Percentiles rank a stretch among this genome's conserved stretches.
Evolutionary conservation across 2,888 invertebrate species (phyloP).

Genomic region (Apomyelois bistriatella): DNA sequence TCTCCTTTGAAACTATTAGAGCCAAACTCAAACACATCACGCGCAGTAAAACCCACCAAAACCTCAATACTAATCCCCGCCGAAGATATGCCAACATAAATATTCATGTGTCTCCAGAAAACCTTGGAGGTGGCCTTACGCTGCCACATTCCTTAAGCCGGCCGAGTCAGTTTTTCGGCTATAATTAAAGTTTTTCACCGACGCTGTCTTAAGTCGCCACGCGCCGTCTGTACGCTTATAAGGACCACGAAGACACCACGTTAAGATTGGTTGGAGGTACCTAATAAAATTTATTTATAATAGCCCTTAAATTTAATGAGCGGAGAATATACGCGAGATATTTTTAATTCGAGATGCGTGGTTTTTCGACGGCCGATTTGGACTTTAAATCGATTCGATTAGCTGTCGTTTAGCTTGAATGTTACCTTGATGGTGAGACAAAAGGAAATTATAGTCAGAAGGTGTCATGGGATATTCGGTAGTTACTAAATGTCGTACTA

Average conservation of each 20-base stretch:
- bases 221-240: conserved; percentile 19
- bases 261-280: background rate
- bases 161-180: conserved; percentile 19
- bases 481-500: too few species aligned
- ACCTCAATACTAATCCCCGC: conserved; percentile 13
- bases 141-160: conserved; percentile 16
- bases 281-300: conserved; percentile 10
- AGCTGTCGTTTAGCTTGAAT: too few species aligned
- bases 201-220: conserved; percentile 16
- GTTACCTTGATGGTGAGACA: too few species aligned
- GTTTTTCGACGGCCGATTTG: background rate
- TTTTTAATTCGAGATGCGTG: conserved; percentile 1
- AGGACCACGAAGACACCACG: conserved; percentile 5
- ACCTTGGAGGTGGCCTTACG: conserved; percentile 24
- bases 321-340: conserved; percentile 5
- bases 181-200: conserved; percentile 21
- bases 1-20: background rate
- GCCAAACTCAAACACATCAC: conserved; percentile 4
- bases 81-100: conserved; percentile 21
- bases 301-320: conserved; percentile 7
- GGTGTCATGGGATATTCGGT: too few species aligned
- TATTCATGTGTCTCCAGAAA: conserved; percentile 25
- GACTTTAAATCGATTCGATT: too few species aligned
- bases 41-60: conserved; percentile 14
- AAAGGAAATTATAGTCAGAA: too few species aligned